Conservation (phyloP, 37 sponge, comb jelly and placozoan species). For the Beroe forskalii region DNA sequence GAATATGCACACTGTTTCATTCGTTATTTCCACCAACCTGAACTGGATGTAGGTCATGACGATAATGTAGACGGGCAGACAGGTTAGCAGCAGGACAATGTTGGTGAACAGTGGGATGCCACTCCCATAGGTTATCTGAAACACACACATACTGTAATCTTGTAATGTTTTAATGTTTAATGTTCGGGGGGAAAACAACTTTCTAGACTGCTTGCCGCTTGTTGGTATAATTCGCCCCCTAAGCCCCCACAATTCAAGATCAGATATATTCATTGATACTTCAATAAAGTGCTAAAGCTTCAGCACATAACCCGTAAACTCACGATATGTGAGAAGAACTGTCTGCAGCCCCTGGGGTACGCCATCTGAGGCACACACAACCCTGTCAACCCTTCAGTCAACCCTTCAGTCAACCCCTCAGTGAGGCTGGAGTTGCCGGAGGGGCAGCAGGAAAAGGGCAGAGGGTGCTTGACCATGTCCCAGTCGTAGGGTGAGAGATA, state of each 20-base stretch:
- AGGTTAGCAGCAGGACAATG: neutral
- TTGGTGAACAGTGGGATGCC: neutral
- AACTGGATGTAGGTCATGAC: constrained; percentile 61
- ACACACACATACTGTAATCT: neutral
- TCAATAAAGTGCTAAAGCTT: too few relatives aligned
- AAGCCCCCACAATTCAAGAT: too few relatives aligned
- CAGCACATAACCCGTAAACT: too few relatives aligned
- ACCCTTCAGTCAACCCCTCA: too few relatives aligned
- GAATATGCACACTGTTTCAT: too few relatives aligned
- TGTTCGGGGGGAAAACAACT: neutral
- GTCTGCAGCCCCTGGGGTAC: neutral
- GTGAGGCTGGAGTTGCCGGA: neutral
- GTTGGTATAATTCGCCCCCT: neutral
- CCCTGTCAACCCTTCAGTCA: neutral
- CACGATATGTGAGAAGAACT: constrained; percentile 23
- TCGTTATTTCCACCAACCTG: constrained; percentile 30
- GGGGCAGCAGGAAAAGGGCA: constrained; percentile 35
- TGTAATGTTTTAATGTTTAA: neutral
- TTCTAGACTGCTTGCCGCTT: too few relatives aligned
- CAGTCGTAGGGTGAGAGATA: neutral
- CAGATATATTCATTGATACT: too few relatives aligned
- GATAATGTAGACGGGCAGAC: neutral
- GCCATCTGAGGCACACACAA: neutral
- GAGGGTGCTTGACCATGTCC: neutral
- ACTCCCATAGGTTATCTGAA: neutral